Evolutionary conservation across 2,797 vertebrate genomes (phyloP).

Genomic region (Enteromius thamalakanensis): DNA sequence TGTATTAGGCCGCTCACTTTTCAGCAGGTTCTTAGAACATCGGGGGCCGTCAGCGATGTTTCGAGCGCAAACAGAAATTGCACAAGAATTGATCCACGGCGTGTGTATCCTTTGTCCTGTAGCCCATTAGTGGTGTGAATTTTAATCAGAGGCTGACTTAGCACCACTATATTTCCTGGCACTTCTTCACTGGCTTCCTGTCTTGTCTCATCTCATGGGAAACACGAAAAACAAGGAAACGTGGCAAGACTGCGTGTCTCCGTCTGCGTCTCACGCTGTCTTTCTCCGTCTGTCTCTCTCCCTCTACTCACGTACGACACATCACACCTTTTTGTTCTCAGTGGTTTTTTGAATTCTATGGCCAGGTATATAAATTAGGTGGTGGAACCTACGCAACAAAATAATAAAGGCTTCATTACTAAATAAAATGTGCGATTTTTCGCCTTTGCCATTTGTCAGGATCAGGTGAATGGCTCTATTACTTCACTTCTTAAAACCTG

Average conservation of each 20-base stretch:
- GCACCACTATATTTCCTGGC: constrained; percentile 53
- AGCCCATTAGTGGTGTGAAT: constrained; percentile 53
- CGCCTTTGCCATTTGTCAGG: constrained; percentile 71
- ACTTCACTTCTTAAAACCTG: constrained; percentile 79
- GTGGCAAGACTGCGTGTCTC: constrained; percentile 27
- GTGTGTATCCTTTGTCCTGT: constrained; percentile 48
- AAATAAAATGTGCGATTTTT: constrained; percentile 53
- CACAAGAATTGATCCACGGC: constrained; percentile 46
- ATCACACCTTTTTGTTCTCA: constrained; percentile 16
- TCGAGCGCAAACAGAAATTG: constrained; percentile 33
- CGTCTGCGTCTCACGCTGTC: constrained; percentile 37
- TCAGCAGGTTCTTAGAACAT: constrained; percentile 9
- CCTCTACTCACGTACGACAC: constrained; percentile 16
- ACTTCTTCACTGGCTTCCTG: constrained; percentile 55
- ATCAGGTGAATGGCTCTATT: constrained; percentile 82
- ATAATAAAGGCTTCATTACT: constrained; percentile 54
- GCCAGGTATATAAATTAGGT: constrained; percentile 52
- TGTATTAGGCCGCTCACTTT: constrained; percentile 38
- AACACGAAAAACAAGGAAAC: constrained; percentile 52
- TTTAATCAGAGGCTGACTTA: constrained; percentile 58
- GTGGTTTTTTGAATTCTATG: constrained; percentile 39
- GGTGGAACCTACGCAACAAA: constrained; percentile 22
- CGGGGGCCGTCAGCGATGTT: constrained; percentile 40
- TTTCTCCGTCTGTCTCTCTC: constrained; percentile 40
- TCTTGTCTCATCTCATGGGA: constrained; percentile 54